Conservation (phyloP, 1,140 invertebrate genomes). For the Procambarus clarkii region DNA sequence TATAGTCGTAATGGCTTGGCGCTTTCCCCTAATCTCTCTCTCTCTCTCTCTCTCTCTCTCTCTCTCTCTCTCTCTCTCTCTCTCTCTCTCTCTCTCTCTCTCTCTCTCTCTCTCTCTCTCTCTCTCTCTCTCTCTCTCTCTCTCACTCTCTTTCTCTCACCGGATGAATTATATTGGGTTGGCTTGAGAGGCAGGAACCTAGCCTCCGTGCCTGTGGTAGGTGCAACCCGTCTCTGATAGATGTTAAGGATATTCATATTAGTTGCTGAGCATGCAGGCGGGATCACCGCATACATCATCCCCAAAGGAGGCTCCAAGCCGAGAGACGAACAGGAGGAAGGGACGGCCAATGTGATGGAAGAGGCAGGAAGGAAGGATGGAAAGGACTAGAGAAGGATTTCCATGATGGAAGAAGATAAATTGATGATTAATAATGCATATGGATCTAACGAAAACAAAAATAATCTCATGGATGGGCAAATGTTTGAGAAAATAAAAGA, state of each 20-base stretch:
- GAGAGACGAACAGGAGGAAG: background rate
- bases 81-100: too few relatives aligned
- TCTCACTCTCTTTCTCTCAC: too few relatives aligned
- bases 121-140: too few relatives aligned
- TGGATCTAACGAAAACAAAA: background rate
- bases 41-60: too few relatives aligned
- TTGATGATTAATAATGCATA: background rate
- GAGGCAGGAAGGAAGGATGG: background rate
- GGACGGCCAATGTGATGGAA: background rate
- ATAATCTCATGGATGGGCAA: background rate
- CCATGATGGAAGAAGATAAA: background rate
- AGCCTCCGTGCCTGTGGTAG: background rate
- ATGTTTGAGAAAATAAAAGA: background rate
- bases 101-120: too few relatives aligned
- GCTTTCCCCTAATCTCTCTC: too few relatives aligned
- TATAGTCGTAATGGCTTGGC: too few relatives aligned
- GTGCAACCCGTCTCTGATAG: constrained; percentile 2
- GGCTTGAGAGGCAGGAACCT: background rate
- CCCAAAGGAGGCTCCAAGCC: background rate
- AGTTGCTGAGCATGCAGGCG: constrained; percentile 25
- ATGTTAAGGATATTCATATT: constrained; percentile 48
- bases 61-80: too few relatives aligned
- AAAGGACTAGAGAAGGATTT: background rate
- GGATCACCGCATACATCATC: constrained; percentile 23
- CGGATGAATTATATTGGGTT: background rate